Evolutionary conservation across 2,797 vertebrate genomes (phyloP).

Genomic region (Trematomus bernacchii): DNA sequence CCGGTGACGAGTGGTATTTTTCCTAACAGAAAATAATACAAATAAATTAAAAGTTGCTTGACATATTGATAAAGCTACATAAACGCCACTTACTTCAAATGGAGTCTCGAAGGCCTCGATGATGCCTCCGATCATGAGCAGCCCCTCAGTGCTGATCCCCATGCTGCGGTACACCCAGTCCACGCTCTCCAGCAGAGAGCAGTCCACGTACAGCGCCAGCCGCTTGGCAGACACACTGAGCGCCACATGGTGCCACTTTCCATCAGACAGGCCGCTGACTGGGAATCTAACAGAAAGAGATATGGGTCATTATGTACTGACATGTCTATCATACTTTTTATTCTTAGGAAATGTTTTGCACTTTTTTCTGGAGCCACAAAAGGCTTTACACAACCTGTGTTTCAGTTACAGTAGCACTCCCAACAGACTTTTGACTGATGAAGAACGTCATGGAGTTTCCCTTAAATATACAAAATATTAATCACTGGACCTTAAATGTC

Average conservation of each 20-base stretch:
- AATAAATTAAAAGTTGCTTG: neutral
- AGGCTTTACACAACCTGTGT: neutral
- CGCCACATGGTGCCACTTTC: constrained; percentile 88
- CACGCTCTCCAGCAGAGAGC: constrained; percentile 87
- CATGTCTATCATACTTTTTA: constrained; percentile 1
- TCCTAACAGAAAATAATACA: neutral
- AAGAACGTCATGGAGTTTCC: neutral
- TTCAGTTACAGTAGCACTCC: neutral
- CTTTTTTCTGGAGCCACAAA: neutral
- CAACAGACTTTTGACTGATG: neutral
- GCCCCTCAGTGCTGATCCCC: constrained; percentile 84
- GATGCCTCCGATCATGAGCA: constrained; percentile 89
- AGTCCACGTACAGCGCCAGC: constrained; percentile 89
- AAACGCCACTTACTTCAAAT: constrained; percentile 85
- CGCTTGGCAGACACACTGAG: constrained; percentile 85
- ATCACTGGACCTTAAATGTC: neutral
- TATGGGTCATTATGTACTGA: constrained; percentile 10
- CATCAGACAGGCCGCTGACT: constrained; percentile 84
- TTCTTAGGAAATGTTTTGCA: no score
- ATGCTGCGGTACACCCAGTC: constrained; percentile 88
- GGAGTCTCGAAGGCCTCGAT: constrained; percentile 88
- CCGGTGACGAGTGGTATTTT: no score
- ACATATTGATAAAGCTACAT: neutral
- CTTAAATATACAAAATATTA: neutral
- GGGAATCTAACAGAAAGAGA: constrained; percentile 85